Conservation (phyloP, 2,888 invertebrate genomes). For the Habroteleia sp. region DNA sequence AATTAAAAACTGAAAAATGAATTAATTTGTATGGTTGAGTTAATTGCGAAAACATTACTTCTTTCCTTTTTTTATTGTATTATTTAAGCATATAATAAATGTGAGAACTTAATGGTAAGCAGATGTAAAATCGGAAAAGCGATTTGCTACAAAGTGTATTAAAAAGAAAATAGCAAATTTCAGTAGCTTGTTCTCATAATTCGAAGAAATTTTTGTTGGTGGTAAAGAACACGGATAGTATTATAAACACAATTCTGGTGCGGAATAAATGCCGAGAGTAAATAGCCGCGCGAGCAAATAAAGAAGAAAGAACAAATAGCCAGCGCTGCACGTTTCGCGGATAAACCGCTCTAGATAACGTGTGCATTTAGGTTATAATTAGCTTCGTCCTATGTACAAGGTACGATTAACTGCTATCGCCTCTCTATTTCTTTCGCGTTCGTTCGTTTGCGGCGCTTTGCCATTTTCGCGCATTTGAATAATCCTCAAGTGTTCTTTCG, state of each 20-base stretch:
- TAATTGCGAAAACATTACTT: too few relatives aligned
- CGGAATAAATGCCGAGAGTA: conserved; percentile 46
- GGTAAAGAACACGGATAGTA: conserved; percentile 45
- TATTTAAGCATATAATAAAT: too few relatives aligned
- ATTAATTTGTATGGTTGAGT: too few relatives aligned
- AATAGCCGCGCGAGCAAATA: conserved; percentile 50
- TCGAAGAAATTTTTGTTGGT: conserved; percentile 47
- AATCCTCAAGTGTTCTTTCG: conserved; percentile 43
- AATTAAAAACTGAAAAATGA: too few relatives aligned
- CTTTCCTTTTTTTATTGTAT: too few relatives aligned
- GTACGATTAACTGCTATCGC: conserved; percentile 52
- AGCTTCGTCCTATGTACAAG: conserved; percentile 47
- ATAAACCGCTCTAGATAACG: conserved; percentile 55
- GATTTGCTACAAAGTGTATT: conserved; percentile 4
- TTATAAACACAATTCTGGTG: conserved; percentile 38
- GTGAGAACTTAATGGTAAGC: too few relatives aligned
- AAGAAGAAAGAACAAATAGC: conserved; percentile 55
- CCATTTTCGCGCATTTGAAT: conserved; percentile 45
- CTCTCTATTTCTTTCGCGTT: conserved; percentile 54
- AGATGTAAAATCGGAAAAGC: background rate
- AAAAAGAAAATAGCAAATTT: conserved; percentile 10
- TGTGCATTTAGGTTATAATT: conserved; percentile 52
- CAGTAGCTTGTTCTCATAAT: conserved; percentile 22
- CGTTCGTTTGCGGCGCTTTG: conserved; percentile 18
- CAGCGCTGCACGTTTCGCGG: conserved; percentile 48